Conservation (phyloP, 2,113 vertebrate genomes). For the Takifugu bimaculatus region DNA sequence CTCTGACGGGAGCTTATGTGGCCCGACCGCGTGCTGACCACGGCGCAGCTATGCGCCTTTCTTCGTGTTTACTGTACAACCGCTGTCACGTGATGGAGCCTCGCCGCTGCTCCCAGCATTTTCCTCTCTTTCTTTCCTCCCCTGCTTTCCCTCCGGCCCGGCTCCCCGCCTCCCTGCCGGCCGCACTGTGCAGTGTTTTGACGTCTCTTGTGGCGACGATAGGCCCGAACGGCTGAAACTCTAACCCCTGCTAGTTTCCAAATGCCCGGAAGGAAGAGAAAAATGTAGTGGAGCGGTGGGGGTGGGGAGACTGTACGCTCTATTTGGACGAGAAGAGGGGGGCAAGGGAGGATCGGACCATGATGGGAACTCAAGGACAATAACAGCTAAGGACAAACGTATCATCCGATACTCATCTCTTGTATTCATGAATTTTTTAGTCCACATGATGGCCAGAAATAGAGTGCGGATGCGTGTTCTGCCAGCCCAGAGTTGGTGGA, state of each 20-base stretch:
- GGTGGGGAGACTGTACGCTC: constrained; percentile 67
- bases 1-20: constrained; percentile 36
- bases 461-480: constrained; percentile 20
- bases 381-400: constrained; percentile 79
- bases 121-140: constrained; percentile 58
- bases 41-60: constrained; percentile 61
- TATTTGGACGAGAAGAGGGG: constrained; percentile 68
- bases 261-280: constrained; percentile 76
- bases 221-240: constrained; percentile 73
- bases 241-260: constrained; percentile 76
- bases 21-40: constrained; percentile 44
- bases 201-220: constrained; percentile 68
- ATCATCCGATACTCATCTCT: constrained; percentile 68
- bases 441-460: constrained; percentile 49
- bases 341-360: constrained; percentile 66
- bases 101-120: constrained; percentile 68
- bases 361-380: constrained; percentile 78
- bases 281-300: constrained; percentile 71
- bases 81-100: constrained; percentile 61
- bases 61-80: constrained; percentile 70
- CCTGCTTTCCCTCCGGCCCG: constrained; percentile 42
- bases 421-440: constrained; percentile 62
- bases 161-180: constrained; percentile 69
- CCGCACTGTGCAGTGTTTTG: constrained; percentile 69
- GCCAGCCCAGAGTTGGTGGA: constrained; percentile 41